These are phyloP conservation scores for Arenicola marina DNA, from an alignment of 2,888 invertebrate genomes.

Conservation along the genomic window DNA sequence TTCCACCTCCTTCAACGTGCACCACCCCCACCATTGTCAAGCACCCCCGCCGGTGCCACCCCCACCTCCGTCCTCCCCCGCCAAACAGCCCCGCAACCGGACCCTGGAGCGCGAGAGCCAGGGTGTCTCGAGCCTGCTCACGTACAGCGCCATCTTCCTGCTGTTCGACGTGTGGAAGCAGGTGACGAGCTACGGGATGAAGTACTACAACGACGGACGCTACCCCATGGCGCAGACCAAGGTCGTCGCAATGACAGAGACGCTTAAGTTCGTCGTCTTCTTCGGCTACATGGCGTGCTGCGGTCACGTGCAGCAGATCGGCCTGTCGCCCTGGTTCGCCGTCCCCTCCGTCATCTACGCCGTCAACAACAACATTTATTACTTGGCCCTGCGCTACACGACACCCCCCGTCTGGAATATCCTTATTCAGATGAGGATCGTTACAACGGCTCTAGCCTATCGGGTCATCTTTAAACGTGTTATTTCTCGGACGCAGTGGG, in stretches of 20 bases:
- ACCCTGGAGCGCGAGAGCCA: slow-evolving; percentile 24
- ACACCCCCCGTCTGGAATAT: slow-evolving; percentile 29
- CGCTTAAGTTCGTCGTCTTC: slow-evolving; percentile 19
- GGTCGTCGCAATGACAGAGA: slow-evolving; percentile 23
- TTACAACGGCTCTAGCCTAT: slow-evolving; percentile 28
- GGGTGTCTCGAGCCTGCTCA: slow-evolving; percentile 12
- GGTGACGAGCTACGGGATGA: slow-evolving; percentile 26
- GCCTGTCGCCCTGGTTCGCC: slow-evolving; percentile 19
- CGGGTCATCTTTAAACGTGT: slow-evolving; percentile 21
- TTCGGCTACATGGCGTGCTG: slow-evolving; percentile 5
- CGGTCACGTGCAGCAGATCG: slow-evolving; percentile 5
- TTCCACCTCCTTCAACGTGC: no score
- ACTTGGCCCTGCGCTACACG: slow-evolving; percentile 18
- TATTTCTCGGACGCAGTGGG: slow-evolving; percentile 21
- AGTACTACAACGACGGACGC: slow-evolving; percentile 21
- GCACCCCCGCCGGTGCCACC: no score
- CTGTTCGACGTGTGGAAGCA: slow-evolving; percentile 26
- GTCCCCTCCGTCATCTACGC: slow-evolving; percentile 26
- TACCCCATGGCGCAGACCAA: slow-evolving; percentile 26
- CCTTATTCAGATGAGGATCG: slow-evolving; percentile 23
- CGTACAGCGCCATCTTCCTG: slow-evolving; percentile 17
- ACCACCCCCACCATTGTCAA: no score
- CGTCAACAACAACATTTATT: slow-evolving; percentile 29
- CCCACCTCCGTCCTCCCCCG: no score
- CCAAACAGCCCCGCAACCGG: no score